Evolutionary conservation across 1,140 invertebrate genomes (phyloP).

Genomic region (Drosophila miranda): DNA sequence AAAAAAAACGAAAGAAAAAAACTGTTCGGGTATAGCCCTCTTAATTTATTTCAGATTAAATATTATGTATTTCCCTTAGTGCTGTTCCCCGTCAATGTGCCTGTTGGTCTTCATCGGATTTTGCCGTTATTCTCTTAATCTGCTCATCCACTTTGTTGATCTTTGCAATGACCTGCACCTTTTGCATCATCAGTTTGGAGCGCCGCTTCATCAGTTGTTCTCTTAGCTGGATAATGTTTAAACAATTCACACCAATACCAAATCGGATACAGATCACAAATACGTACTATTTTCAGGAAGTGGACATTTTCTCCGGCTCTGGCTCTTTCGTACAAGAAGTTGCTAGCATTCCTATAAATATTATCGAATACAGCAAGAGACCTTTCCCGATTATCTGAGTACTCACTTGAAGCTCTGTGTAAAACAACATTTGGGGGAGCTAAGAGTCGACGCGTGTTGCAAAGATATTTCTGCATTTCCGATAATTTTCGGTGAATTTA

Average conservation of each 20-base stretch:
- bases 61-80: conserved; percentile 22
- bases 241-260: background rate
- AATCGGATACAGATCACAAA: no score
- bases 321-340: conserved; percentile 20
- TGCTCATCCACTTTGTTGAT: conserved; percentile 41
- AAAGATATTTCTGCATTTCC: no score
- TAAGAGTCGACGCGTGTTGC: no score
- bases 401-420: conserved; percentile 8
- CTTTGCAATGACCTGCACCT: conserved; percentile 26
- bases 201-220: conserved; percentile 51
- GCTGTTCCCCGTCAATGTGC: no score
- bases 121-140: conserved; percentile 14
- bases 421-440: background rate
- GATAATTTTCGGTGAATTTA: no score
- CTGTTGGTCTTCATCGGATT: background rate
- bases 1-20: conserved; percentile 49
- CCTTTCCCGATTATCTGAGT: background rate
- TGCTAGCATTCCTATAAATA: conserved; percentile 12
- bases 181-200: conserved; percentile 41
- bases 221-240: conserved; percentile 39
- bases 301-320: conserved; percentile 37
- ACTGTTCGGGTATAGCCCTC: background rate
- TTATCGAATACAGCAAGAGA: background rate
- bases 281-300: conserved; percentile 54
- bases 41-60: background rate